Evolutionary conservation across 2,797 vertebrate genomes (phyloP).

Genomic region (Mallotus villosus): DNA sequence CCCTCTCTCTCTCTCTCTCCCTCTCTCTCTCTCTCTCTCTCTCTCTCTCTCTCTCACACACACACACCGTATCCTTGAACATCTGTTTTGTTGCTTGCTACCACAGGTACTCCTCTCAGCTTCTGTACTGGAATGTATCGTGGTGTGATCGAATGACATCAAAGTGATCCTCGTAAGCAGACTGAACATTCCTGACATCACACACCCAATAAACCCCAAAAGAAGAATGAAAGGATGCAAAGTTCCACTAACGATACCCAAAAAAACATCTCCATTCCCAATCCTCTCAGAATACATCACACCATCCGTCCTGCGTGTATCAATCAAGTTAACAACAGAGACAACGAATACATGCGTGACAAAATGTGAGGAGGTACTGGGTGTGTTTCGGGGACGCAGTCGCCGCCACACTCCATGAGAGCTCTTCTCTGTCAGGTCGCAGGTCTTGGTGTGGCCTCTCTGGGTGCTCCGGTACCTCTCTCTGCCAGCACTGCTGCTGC

Average conservation of each 20-base stretch:
- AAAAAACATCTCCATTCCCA: too few relatives aligned
- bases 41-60: not conserved
- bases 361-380: too few relatives aligned
- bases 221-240: too few relatives aligned
- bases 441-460: slow-evolving; percentile 3
- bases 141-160: not conserved
- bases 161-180: slow-evolving; percentile 1
- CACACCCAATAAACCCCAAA: too few relatives aligned
- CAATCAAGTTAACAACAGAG: too few relatives aligned
- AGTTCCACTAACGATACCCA: too few relatives aligned
- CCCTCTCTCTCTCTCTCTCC: not conserved
- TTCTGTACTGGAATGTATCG: slow-evolving; percentile 3
- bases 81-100: slow-evolving; percentile 1
- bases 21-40: not conserved
- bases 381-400: too few relatives aligned
- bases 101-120: slow-evolving; percentile 6
- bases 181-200: not conserved
- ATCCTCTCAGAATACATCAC: too few relatives aligned
- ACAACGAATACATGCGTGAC: too few relatives aligned
- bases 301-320: too few relatives aligned
- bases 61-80: not conserved
- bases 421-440: not conserved
- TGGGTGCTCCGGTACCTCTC: not conserved
- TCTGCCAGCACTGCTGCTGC: slow-evolving; percentile 11
- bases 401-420: not conserved